Conservation (phyloP, 2,888 invertebrate genomes). For the Mythimna pallens region DNA sequence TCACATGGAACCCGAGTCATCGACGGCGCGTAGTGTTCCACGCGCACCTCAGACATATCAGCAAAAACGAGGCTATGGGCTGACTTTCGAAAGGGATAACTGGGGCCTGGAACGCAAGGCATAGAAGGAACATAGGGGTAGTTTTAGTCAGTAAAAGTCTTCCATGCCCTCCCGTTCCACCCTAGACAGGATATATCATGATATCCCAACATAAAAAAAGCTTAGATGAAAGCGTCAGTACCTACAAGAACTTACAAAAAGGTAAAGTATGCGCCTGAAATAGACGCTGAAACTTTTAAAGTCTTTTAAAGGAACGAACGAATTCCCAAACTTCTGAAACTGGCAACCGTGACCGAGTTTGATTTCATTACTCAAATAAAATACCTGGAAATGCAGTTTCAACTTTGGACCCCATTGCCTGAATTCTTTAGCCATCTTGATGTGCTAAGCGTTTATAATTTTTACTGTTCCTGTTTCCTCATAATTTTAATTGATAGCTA, state of each 20-base stretch:
- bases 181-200: background rate
- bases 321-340: background rate
- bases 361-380: background rate
- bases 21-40: too few species aligned
- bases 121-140: too few species aligned
- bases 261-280: background rate
- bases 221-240: background rate
- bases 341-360: background rate
- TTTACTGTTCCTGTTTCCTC: background rate
- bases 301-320: background rate
- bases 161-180: too few species aligned
- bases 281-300: constrained; percentile 7
- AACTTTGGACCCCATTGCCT: background rate
- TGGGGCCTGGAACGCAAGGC: too few species aligned
- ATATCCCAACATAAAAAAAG: too few species aligned
- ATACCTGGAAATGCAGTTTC: background rate
- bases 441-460: background rate
- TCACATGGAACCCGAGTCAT: background rate
- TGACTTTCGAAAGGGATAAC: too few species aligned
- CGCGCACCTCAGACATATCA: too few species aligned
- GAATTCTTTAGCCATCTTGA: background rate
- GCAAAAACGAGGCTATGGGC: too few species aligned
- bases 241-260: background rate
- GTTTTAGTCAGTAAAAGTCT: too few species aligned
- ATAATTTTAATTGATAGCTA: background rate